Conservation (phyloP, 1,140 invertebrate species). For the Pseudachorutes palmiensis region DNA sequence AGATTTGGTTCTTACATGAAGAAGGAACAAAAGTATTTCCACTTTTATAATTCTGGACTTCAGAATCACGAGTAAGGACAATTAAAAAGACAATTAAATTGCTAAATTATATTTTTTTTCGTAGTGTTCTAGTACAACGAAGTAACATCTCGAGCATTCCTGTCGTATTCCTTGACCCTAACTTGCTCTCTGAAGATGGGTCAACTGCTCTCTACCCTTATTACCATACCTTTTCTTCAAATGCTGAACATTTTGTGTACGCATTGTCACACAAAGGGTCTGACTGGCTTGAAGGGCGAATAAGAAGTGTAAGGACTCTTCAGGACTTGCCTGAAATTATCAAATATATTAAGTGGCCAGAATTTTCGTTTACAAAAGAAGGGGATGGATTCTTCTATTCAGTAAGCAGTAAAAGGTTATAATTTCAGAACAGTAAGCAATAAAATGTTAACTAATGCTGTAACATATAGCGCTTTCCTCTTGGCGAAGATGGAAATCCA, state of each 20-base stretch:
- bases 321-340: slow-evolving; percentile 80
- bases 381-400: slow-evolving; percentile 92
- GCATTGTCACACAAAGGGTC: slow-evolving; percentile 83
- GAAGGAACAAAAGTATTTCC: slow-evolving; percentile 79
- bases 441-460: slow-evolving; percentile 6
- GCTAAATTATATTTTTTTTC: slow-evolving; percentile 7
- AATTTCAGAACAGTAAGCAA: not conserved
- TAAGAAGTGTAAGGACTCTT: slow-evolving; percentile 66
- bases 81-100: slow-evolving; percentile 2
- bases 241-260: slow-evolving; percentile 77
- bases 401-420: slow-evolving; percentile 49
- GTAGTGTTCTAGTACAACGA: slow-evolving; percentile 85
- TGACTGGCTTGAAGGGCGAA: slow-evolving; percentile 87
- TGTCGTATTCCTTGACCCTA: slow-evolving; percentile 89
- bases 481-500: slow-evolving; percentile 76
- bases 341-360: slow-evolving; percentile 82
- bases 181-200: slow-evolving; percentile 62
- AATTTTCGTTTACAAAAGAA: slow-evolving; percentile 88
- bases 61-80: slow-evolving; percentile 77
- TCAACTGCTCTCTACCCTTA: not conserved
- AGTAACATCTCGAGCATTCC: slow-evolving; percentile 67
- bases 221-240: slow-evolving; percentile 14
- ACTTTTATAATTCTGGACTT: slow-evolving; percentile 83
- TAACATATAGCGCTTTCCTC: not conserved
- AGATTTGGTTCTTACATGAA: slow-evolving; percentile 51